Evolutionary conservation across 2,113 vertebrate species (phyloP).

Genomic region (Sorex fumeus): DNA sequence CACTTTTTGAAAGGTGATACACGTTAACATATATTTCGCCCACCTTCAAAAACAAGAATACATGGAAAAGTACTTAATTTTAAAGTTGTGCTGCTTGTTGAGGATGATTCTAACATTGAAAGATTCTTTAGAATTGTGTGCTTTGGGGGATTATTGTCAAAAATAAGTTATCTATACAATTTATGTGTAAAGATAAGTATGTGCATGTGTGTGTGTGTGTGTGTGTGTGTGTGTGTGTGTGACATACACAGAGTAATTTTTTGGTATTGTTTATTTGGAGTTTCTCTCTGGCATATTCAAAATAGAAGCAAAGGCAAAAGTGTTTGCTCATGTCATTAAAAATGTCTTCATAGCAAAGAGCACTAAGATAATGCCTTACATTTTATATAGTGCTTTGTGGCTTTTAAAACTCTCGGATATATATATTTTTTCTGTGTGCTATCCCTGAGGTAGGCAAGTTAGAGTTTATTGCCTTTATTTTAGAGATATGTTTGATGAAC

Average conservation of each 20-base stretch:
- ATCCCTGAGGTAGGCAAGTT: neutral
- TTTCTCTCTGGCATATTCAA: constrained; percentile 58
- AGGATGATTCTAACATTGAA: neutral
- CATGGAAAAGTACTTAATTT: neutral
- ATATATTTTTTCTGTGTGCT: neutral
- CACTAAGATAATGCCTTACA: constrained; percentile 48
- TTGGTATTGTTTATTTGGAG: constrained; percentile 50
- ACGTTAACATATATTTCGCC: neutral
- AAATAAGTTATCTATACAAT: constrained; percentile 1
- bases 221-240: neutral
- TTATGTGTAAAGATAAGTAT: neutral
- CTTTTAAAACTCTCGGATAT: constrained; percentile 50
- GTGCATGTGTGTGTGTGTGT: neutral
- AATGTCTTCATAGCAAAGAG: constrained; percentile 56
- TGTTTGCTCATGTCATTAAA: constrained; percentile 63
- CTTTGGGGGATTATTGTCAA: constrained; percentile 8
- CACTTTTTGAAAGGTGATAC: constrained; percentile 29
- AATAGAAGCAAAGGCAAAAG: constrained; percentile 70
- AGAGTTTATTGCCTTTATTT: neutral
- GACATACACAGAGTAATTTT: neutral
- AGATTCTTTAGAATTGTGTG: neutral
- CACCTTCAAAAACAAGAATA: neutral
- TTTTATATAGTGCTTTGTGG: neutral
- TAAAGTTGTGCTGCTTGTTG: neutral
- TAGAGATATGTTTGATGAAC: neutral